Evolutionary conservation across 2,797 vertebrate species (phyloP).

Genomic region (Malurus splendens): DNA sequence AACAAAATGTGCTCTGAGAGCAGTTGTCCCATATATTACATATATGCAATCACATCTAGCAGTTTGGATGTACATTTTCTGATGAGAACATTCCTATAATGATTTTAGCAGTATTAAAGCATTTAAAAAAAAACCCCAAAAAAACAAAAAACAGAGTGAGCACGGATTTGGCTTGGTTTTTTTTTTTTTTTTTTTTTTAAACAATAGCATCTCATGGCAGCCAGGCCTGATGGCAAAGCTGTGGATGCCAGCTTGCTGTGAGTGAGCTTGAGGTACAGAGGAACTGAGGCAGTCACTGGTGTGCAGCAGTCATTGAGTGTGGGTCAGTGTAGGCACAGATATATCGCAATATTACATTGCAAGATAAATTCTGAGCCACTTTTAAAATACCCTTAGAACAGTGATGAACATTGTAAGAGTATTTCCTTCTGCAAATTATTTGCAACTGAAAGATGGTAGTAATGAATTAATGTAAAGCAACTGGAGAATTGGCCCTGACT

Average conservation of each 20-base stretch:
- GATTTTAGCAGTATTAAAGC: not conserved
- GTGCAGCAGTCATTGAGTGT: not conserved
- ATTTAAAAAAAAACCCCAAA: not conserved
- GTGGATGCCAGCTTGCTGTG: not conserved
- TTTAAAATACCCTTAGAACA: not conserved
- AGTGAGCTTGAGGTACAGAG: not conserved
- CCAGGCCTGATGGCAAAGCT: not conserved
- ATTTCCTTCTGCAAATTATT: not conserved
- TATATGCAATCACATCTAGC: not conserved
- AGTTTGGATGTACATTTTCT: not conserved
- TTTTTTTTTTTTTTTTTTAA: not conserved
- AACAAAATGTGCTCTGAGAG: not conserved
- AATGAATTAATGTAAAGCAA: not conserved
- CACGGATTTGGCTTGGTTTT: not conserved
- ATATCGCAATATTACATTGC: not conserved
- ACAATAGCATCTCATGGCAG: not conserved
- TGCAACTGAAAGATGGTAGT: not conserved
- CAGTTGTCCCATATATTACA: not conserved
- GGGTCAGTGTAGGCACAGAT: not conserved
- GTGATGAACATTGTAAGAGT: not conserved
- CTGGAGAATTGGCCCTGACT: not conserved
- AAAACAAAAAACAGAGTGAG: not conserved
- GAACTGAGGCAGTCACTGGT: not conserved
- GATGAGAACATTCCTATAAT: not conserved
- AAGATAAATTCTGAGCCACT: not conserved